phyloP scores from a whole-genome alignment of 2,113 vertebrate species.

The Datnioides undecimradiatus region DNA sequence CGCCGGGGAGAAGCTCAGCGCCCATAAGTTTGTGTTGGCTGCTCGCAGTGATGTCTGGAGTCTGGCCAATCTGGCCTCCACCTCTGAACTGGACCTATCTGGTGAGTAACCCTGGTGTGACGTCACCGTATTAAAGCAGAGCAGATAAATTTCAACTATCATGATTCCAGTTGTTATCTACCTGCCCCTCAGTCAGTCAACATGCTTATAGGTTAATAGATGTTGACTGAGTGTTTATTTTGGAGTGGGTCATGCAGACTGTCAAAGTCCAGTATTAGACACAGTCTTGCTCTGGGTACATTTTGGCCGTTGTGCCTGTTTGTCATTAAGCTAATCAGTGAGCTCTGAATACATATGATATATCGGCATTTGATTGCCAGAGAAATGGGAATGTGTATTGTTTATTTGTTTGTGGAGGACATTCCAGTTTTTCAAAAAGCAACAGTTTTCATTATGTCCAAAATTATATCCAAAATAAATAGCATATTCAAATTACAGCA shows the following conservation, averaged over 20 bases:
- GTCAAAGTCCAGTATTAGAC: conserved; percentile 34
- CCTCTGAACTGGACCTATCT: conserved; percentile 92
- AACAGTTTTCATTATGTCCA: background rate
- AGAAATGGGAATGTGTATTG: background rate
- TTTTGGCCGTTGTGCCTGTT: background rate
- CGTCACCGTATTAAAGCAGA: background rate
- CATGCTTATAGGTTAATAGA: background rate
- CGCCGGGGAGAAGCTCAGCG: conserved; percentile 84
- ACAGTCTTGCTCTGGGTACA: background rate
- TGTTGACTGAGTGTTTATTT: conserved; percentile 48
- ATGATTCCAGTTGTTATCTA: background rate
- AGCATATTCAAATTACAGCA: background rate
- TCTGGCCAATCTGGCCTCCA: conserved; percentile 89
- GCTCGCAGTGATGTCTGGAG: conserved; percentile 96
- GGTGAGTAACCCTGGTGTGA: conserved; percentile 83
- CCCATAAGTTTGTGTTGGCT: conserved; percentile 98
- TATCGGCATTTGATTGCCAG: background rate
- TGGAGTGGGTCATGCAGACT: background rate
- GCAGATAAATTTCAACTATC: too few relatives aligned
- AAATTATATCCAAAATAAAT: background rate
- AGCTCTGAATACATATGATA: background rate
- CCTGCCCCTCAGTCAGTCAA: background rate
- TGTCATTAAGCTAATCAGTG: background rate
- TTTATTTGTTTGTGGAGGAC: background rate
- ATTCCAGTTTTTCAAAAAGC: background rate